Evolutionary conservation across 2,113 vertebrate species (phyloP).

Genomic region (Aptenodytes forsteri): DNA sequence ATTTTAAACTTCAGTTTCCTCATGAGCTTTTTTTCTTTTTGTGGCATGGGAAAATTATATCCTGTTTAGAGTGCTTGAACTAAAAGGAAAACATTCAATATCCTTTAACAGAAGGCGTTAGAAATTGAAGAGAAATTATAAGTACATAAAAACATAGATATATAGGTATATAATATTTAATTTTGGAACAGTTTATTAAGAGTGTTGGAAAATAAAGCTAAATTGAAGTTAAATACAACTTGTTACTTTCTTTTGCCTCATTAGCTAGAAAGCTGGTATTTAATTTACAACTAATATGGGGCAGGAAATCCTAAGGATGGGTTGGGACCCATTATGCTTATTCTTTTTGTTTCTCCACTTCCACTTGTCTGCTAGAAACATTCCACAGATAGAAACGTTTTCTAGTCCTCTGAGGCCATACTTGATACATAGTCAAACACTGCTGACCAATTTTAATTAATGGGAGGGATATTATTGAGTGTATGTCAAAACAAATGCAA

Average conservation of each 20-base stretch:
- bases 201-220: neutral
- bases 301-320: slow-evolving; percentile 54
- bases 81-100: neutral
- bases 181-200: neutral
- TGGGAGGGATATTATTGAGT: neutral
- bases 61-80: slow-evolving; percentile 4
- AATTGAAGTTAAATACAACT: neutral
- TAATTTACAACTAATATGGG: neutral
- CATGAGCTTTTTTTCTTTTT: neutral
- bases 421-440: neutral
- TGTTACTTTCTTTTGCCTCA: neutral
- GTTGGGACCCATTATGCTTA: slow-evolving; percentile 17
- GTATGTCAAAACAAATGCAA: neutral
- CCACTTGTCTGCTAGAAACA: slow-evolving; percentile 12
- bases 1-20: neutral
- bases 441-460: neutral
- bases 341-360: slow-evolving; percentile 44
- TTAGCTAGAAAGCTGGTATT: neutral
- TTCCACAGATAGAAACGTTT: neutral
- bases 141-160: neutral
- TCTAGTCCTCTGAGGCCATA: neutral
- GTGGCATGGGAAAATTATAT: neutral
- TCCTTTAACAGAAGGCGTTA: neutral
- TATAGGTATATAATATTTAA: neutral
- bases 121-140: neutral